Conservation (phyloP, 2,113 vertebrate genomes). For the Egretta garzetta region DNA sequence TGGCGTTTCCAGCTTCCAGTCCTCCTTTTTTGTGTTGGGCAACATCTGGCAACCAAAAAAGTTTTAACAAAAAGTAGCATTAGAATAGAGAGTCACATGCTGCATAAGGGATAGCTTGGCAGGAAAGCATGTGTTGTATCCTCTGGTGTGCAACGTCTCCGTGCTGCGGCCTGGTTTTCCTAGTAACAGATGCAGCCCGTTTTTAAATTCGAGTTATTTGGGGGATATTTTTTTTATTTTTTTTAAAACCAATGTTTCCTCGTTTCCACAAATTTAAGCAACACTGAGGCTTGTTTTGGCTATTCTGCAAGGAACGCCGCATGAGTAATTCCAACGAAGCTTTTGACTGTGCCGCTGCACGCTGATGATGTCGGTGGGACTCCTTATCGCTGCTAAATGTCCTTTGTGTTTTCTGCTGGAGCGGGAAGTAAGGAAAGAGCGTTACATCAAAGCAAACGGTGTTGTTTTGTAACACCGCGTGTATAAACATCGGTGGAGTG, state of each 20-base stretch:
- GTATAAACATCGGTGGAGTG: constrained; percentile 22
- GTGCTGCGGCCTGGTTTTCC: not conserved
- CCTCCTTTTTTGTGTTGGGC: not conserved
- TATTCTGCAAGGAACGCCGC: not conserved
- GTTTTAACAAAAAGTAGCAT: not conserved
- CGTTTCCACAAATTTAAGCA: not conserved
- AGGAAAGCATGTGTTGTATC: constrained; percentile 14
- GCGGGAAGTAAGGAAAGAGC: not conserved
- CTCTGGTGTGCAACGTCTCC: not conserved
- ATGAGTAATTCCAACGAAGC: not conserved
- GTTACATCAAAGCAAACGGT: not conserved
- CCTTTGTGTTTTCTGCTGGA: not conserved
- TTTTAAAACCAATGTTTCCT: not conserved
- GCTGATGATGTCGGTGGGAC: not conserved
- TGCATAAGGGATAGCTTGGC: not conserved
- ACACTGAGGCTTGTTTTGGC: not conserved
- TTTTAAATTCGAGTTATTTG: not conserved
- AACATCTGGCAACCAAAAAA: constrained; percentile 5
- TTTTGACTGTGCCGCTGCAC: not conserved
- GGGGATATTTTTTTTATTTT: not conserved
- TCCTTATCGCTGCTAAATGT: not conserved
- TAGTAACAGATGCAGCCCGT: not conserved
- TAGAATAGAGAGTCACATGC: not conserved
- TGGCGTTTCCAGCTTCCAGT: not conserved
- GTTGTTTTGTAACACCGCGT: not conserved